Evolutionary conservation across 2,113 vertebrate species (phyloP).

Genomic region (Hirundichthys speculiger): DNA sequence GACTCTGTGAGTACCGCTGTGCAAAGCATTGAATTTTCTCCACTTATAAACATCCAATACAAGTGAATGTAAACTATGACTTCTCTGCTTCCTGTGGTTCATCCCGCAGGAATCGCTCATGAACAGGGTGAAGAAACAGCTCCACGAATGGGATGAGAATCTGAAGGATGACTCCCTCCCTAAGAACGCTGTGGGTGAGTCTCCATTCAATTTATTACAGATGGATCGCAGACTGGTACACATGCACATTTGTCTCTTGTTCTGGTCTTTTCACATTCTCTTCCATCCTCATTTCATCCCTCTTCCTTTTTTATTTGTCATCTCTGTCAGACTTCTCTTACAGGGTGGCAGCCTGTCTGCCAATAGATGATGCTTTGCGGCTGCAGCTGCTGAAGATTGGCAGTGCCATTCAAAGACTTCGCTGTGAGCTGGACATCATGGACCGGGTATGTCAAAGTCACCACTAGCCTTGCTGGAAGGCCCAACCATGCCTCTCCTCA

Average conservation of each 20-base stretch:
- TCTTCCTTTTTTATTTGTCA: slow-evolving; percentile 31
- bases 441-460: slow-evolving; percentile 85
- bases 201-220: slow-evolving; percentile 34
- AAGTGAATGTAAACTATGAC: slow-evolving; percentile 26
- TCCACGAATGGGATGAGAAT: slow-evolving; percentile 98
- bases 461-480: background rate
- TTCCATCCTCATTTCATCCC: slow-evolving; percentile 26
- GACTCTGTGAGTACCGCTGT: slow-evolving; percentile 89
- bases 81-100: slow-evolving; percentile 51
- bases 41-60: slow-evolving; percentile 1
- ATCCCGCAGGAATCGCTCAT: slow-evolving; percentile 92
- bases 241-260: background rate
- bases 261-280: slow-evolving; percentile 31
- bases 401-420: slow-evolving; percentile 94
- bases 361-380: slow-evolving; percentile 92
- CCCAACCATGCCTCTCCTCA: background rate
- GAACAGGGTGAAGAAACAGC: slow-evolving; percentile 95
- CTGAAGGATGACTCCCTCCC: slow-evolving; percentile 97
- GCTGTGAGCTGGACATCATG: slow-evolving; percentile 98
- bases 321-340: slow-evolving; percentile 93
- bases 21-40: background rate
- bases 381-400: slow-evolving; percentile 95
- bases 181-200: slow-evolving; percentile 91
- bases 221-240: slow-evolving; percentile 27
- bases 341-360: slow-evolving; percentile 95